phyloP scores from a whole-genome alignment of 2,888 invertebrate genomes.

The Pachliopta kotzebuea region DNA sequence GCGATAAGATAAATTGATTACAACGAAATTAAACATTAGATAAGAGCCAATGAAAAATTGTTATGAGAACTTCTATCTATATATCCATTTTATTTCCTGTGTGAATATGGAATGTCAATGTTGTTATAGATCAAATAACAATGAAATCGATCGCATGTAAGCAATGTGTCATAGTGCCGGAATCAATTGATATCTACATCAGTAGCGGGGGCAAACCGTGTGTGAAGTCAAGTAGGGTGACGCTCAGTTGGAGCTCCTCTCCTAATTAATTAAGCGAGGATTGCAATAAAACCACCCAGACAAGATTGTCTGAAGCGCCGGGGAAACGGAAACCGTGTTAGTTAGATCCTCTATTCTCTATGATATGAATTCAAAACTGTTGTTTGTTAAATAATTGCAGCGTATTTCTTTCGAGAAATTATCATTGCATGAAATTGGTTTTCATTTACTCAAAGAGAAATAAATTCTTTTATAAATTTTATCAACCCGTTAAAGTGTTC shows the following conservation, averaged over 20 bases:
- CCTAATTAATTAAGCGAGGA: conserved; percentile 29
- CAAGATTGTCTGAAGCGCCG: conserved; percentile 26
- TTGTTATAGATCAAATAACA: conserved; percentile 13
- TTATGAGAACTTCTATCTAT: too few relatives aligned
- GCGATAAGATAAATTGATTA: too few relatives aligned
- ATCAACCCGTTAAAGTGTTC: too few relatives aligned
- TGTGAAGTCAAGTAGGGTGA: conserved; percentile 25
- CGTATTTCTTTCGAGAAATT: neutral
- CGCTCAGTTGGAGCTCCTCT: conserved; percentile 17
- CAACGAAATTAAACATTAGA: too few relatives aligned
- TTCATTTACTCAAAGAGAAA: neutral
- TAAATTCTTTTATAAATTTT: neutral
- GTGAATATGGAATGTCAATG: conserved; percentile 1
- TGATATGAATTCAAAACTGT: conserved; percentile 13
- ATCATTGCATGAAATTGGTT: neutral
- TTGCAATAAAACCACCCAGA: conserved; percentile 27
- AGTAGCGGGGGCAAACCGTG: conserved; percentile 15
- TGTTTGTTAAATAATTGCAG: conserved; percentile 8
- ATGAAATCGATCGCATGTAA: conserved; percentile 10
- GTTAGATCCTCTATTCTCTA: conserved; percentile 12
- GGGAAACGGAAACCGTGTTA: conserved; percentile 14
- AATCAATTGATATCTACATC: conserved; percentile 21
- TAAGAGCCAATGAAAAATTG: too few relatives aligned
- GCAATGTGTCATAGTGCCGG: conserved; percentile 7
- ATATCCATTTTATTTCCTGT: too few relatives aligned